These are phyloP conservation scores for Cydia splendana DNA, from an alignment of 1,140 invertebrate genomes.

Conservation along the genomic window DNA sequence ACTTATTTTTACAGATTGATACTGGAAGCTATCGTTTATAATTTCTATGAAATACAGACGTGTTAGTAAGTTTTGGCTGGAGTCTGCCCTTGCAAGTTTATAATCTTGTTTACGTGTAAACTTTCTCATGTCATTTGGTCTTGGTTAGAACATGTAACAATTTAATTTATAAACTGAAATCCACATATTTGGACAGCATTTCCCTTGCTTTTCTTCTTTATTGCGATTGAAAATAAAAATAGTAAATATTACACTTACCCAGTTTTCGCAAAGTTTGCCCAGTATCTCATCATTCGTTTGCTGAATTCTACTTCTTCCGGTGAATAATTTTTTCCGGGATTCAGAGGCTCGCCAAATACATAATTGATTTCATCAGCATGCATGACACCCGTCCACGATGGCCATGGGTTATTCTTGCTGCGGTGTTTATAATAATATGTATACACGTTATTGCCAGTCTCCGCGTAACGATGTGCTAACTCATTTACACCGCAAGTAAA, in stretches of 20 bases:
- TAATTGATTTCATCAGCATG: conserved; percentile 98
- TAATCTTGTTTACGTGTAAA: no score
- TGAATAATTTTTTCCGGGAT: conserved; percentile 88
- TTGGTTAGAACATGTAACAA: no score
- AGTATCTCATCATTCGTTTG: conserved; percentile 94
- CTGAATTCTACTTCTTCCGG: conserved; percentile 90
- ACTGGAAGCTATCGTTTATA: no score
- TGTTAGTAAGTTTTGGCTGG: no score
- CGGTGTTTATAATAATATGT: conserved; percentile 97
- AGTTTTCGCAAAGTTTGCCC: conserved; percentile 97
- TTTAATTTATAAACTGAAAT: no score
- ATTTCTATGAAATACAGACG: no score
- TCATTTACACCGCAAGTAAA: conserved; percentile 98
- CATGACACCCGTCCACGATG: conserved; percentile 96
- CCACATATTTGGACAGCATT: no score
- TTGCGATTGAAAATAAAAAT: conserved; percentile 14
- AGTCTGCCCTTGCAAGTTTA: no score
- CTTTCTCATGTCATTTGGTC: no score
- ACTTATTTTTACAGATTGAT: no score
- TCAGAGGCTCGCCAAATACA: conserved; percentile 95
- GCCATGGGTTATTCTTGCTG: conserved; percentile 93
- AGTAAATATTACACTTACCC: conserved; percentile 83
- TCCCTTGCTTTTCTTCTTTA: no score
- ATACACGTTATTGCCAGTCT: conserved; percentile 93
- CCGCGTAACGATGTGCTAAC: conserved; percentile 92